These are phyloP conservation scores for Geothlypis trichas DNA, from an alignment of 2,113 vertebrate genomes.

Conservation along the genomic window DNA sequence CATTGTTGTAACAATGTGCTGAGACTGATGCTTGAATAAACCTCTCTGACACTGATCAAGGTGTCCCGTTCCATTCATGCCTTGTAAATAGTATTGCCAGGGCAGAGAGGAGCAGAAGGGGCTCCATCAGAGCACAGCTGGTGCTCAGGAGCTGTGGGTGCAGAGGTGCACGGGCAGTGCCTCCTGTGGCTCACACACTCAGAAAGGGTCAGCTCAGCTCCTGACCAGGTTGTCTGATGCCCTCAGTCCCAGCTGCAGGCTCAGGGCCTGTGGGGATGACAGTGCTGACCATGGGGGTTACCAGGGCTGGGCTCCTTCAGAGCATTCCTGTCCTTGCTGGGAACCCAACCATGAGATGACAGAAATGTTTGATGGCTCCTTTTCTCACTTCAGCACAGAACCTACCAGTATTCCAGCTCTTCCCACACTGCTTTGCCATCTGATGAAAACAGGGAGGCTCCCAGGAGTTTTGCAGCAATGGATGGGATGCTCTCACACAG, in stretches of 20 bases:
- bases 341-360: background rate
- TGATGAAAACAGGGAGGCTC: background rate
- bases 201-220: background rate
- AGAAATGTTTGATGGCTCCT: background rate
- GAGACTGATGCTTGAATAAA: too few species aligned
- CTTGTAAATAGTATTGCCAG: too few species aligned
- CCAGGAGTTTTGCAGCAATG: background rate
- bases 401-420: background rate
- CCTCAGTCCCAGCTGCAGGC: background rate
- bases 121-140: background rate
- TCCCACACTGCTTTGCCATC: background rate
- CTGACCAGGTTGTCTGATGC: background rate
- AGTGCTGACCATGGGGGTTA: background rate
- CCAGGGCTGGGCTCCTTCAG: background rate
- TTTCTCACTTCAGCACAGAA: background rate
- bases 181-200: background rate
- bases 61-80: too few species aligned
- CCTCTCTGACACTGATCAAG: too few species aligned
- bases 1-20: too few species aligned
- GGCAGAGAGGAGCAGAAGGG: background rate
- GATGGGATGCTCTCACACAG: background rate
- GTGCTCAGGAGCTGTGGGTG: background rate
- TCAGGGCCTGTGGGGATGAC: background rate
- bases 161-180: background rate
- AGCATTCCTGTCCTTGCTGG: background rate